Evolutionary conservation across 1,140 invertebrate genomes (phyloP).

Genomic region (Drosophila pallidifrons): DNA sequence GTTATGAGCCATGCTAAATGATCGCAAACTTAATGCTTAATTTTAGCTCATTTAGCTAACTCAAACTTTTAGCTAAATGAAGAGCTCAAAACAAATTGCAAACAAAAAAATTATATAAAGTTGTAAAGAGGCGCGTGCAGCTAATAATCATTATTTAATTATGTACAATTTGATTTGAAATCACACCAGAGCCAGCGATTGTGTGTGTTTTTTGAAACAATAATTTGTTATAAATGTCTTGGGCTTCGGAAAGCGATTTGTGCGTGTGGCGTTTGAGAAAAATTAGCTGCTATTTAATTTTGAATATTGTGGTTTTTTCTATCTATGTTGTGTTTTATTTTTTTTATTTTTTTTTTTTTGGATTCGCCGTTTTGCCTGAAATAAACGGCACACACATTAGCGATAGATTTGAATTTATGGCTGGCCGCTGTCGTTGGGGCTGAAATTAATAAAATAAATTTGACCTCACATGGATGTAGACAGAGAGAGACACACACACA

Average conservation of each 20-base stretch:
- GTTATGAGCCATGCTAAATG: not conserved
- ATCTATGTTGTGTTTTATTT: not conserved
- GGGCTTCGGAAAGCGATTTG: conserved; percentile 37
- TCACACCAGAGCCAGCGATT: not conserved
- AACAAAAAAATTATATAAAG: not conserved
- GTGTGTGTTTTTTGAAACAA: conserved; percentile 24
- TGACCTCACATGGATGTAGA: conserved; percentile 70
- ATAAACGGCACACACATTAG: conserved; percentile 69
- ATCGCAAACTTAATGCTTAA: not conserved
- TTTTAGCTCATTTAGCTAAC: not conserved
- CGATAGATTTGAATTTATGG: conserved; percentile 73
- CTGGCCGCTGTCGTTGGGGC: conserved; percentile 46
- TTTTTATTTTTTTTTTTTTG: conserved; percentile 10
- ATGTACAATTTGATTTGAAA: conserved; percentile 12
- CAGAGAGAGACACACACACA: conserved; percentile 1
- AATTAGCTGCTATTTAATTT: conserved; percentile 70
- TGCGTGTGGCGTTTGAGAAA: conserved; percentile 50
- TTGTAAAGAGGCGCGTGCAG: not conserved
- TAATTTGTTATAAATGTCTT: conserved; percentile 39
- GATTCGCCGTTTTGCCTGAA: conserved; percentile 37
- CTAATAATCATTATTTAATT: conserved; percentile 34
- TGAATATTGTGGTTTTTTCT: conserved; percentile 53
- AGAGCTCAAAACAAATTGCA: not conserved
- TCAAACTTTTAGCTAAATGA: not conserved
- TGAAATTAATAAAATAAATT: conserved; percentile 83